Evolutionary conservation across 2,888 invertebrate species (phyloP), one percentile per base, ranked within the genome.

Genomic region (Ectemnius lituratus): DNA sequence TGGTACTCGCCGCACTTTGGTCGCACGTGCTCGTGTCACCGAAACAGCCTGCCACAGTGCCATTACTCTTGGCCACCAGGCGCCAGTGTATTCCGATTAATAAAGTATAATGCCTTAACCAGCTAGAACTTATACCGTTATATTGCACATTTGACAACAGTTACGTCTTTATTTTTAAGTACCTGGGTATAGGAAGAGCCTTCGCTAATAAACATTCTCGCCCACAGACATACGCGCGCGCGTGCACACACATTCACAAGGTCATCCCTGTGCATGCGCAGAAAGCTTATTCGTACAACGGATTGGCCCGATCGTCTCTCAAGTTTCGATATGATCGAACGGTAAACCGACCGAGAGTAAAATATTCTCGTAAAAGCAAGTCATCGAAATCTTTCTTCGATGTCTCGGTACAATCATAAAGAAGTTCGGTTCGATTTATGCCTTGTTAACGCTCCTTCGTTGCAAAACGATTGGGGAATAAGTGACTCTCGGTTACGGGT

Each of bases 111-210:
- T 86, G 80, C 64, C 87, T 88, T 88, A 88, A 18, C 65, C 60
- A 68, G 66, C 82, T 86, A 87, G 76, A 89, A 88, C 89, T 90
- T 90, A 90, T 87, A 86, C 84, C 88, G 84, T 89, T 89, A 90
- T 90, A 90, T 90, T 90, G 90, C 90, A 90, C 90, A 90, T 90
- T 90, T 88, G 90, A 90, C 89, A 90, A 90, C 90, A 90, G 87
- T 90, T 89, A 89, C 84, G 86, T 88, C 83, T 86, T 79, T 37
- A 37, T 37, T 37, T 85, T 88, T 88, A 90, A 90, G 90, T 89
- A 90, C 88, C 88, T 84, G 87, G 86, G 84, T 87, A 88, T 86
- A 87, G 88, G 88, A 89, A 89, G 85, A 87, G 84, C 37, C 37
- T 86, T 85, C 69, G 70, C 83, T 84, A 83, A 84, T 80, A 83